phyloP scores from a whole-genome alignment of 2,113 vertebrate species.

The Chaetorhynchus papuensis region DNA sequence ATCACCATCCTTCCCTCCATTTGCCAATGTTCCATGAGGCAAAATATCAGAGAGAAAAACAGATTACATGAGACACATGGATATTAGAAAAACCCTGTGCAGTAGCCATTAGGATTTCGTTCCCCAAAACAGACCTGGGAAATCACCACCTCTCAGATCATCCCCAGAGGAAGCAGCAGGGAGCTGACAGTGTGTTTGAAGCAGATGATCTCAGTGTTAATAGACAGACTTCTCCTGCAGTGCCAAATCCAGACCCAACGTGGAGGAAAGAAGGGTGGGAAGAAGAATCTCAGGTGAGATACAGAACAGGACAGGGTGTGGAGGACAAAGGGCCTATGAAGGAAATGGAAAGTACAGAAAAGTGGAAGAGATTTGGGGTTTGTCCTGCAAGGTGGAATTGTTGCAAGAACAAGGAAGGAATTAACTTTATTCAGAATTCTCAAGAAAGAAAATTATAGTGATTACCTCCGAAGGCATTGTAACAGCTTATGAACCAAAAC shows the following conservation, averaged over 20 bases:
- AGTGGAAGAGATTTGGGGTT: background rate
- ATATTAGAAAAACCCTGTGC: background rate
- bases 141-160: background rate
- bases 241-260: background rate
- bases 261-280: background rate
- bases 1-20: background rate
- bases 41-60: background rate
- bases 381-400: background rate
- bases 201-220: background rate
- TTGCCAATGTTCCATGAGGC: background rate
- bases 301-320: background rate
- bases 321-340: background rate
- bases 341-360: background rate
- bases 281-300: background rate
- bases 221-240: background rate
- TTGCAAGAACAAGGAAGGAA: background rate
- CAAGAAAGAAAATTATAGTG: background rate
- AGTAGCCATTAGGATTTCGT: background rate
- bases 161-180: background rate
- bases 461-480: background rate
- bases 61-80: background rate
- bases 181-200: background rate
- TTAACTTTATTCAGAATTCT: background rate
- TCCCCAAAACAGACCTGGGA: background rate
- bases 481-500: constrained; percentile 27